phyloP scores from a whole-genome alignment of 37 sponge, comb jelly and placozoan genomes.

The Haliclona indistincta region DNA sequence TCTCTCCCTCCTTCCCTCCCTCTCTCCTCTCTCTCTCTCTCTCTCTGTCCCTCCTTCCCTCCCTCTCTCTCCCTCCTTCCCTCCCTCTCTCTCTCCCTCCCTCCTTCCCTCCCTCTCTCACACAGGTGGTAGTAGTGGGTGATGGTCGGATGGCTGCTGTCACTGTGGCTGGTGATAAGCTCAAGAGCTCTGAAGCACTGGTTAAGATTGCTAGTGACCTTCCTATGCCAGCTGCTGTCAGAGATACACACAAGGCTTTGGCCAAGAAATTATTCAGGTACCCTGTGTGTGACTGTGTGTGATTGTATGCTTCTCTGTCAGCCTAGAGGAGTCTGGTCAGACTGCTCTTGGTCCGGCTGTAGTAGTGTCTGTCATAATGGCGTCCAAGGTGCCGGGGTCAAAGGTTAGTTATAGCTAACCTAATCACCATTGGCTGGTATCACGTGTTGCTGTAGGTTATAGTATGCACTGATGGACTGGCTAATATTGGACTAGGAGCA shows the following conservation, averaged over 20 bases:
- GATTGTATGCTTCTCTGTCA: slow-evolving; percentile 2
- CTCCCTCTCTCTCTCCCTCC: neutral
- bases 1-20: no score
- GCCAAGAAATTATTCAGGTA: slow-evolving; percentile 78
- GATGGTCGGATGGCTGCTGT: slow-evolving; percentile 65
- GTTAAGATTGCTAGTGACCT: slow-evolving; percentile 59
- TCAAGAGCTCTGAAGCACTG: slow-evolving; percentile 50
- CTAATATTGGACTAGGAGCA: slow-evolving; percentile 81
- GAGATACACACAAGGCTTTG: slow-evolving; percentile 44
- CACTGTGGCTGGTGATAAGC: slow-evolving; percentile 85
- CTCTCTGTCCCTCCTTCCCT: neutral
- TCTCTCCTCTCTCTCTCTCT: no score
- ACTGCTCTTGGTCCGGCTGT: slow-evolving; percentile 89
- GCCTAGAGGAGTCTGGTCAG: slow-evolving; percentile 83
- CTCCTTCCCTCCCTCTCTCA: neutral
- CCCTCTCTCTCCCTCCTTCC: neutral
- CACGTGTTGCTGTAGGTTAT: slow-evolving; percentile 50
- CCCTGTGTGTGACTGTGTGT: slow-evolving; percentile 1
- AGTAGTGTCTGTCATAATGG: slow-evolving; percentile 64
- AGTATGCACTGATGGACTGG: slow-evolving; percentile 89
- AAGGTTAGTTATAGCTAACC: slow-evolving; percentile 46
- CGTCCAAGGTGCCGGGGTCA: slow-evolving; percentile 73
- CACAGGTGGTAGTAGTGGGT: slow-evolving; percentile 75
- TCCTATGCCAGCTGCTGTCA: slow-evolving; percentile 61
- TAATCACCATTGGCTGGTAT: neutral